A percentile compares a stretch with the other conserved stretches of the same genome.
Evolutionary conservation across 2,888 invertebrate species (phyloP).

Genomic region (Kuschelorhynchus macadamiae): DNA sequence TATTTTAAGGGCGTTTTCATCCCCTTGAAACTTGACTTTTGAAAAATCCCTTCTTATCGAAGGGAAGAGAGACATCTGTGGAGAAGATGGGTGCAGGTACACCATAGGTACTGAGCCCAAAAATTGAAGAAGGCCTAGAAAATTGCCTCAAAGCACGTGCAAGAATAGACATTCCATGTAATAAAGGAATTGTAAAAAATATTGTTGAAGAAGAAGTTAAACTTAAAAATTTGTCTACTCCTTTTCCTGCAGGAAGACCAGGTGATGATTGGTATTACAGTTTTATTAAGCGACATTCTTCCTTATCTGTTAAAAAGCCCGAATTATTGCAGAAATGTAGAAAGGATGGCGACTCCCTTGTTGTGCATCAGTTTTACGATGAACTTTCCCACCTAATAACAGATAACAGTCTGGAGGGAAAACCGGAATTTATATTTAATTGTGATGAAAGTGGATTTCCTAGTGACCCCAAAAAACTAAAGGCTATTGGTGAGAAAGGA

Average conservation of each 20-base stretch:
- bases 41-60: too few relatives aligned
- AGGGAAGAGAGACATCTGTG: too few relatives aligned
- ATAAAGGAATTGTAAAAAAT: neutral
- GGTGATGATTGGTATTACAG: too few relatives aligned
- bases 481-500: constrained; percentile 55
- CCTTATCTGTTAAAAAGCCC: too few relatives aligned
- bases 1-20: too few relatives aligned
- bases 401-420: constrained; percentile 24
- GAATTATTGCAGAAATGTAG: too few relatives aligned
- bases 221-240: neutral
- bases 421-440: constrained; percentile 51
- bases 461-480: constrained; percentile 54
- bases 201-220: neutral
- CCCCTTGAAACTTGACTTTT: too few relatives aligned
- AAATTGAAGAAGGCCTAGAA: too few relatives aligned
- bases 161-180: neutral
- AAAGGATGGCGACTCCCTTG: neutral
- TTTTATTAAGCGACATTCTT: too few relatives aligned
- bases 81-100: too few relatives aligned
- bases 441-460: constrained; percentile 55
- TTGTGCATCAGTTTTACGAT: constrained; percentile 55
- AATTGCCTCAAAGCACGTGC: too few relatives aligned
- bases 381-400: constrained; percentile 48
- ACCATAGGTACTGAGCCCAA: too few relatives aligned
- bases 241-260: neutral